phyloP scores from a whole-genome alignment of 1,140 invertebrate genomes.

The Glomeris maerens region DNA sequence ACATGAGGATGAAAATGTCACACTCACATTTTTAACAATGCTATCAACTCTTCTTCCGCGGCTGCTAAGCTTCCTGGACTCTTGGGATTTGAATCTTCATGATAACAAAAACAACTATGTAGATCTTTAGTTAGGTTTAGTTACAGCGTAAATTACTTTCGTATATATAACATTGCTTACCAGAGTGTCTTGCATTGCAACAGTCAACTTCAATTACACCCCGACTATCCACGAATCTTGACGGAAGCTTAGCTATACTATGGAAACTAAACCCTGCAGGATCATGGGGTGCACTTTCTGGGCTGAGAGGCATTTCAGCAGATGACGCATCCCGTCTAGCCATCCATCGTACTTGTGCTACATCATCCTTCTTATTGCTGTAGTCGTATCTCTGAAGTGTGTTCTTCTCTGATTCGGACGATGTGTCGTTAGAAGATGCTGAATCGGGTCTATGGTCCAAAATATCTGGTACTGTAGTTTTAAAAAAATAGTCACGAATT shows the following conservation, averaged over 20 bases:
- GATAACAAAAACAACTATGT: background rate
- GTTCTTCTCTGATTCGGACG: slow-evolving; percentile 1
- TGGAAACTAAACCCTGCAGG: background rate
- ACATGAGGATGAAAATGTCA: too few species aligned
- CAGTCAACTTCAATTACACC: background rate
- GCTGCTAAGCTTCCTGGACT: slow-evolving; percentile 8
- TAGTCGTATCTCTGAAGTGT: background rate
- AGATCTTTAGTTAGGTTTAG: background rate
- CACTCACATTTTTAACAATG: slow-evolving; percentile 8
- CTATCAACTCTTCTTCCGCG: slow-evolving; percentile 9
- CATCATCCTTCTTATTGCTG: background rate
- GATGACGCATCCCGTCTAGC: background rate
- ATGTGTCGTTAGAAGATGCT: slow-evolving; percentile 1
- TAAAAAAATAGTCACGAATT: background rate
- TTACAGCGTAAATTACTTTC: too few species aligned
- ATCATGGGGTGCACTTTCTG: background rate
- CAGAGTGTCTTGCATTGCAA: background rate
- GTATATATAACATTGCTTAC: background rate
- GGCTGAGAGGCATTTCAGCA: background rate
- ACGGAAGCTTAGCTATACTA: background rate
- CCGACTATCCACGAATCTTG: background rate
- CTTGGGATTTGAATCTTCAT: background rate
- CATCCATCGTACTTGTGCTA: background rate
- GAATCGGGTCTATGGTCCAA: slow-evolving; percentile 7
- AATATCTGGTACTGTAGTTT: slow-evolving; percentile 8